phyloP scores from a whole-genome alignment of 2,113 vertebrate species.

The Bubo blakistoni region DNA sequence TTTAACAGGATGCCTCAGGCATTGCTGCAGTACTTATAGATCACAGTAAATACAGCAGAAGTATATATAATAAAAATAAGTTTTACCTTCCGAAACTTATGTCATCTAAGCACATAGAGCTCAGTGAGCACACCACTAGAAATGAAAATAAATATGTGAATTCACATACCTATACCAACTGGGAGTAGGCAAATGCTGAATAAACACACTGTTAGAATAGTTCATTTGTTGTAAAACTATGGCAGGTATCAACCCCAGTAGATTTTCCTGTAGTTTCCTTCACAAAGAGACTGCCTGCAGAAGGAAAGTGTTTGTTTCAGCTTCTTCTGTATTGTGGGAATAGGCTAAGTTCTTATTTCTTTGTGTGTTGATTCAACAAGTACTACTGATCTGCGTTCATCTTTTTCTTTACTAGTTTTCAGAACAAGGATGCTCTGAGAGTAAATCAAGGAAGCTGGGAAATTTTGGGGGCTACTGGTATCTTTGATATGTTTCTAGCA shows the following conservation, averaged over 20 bases:
- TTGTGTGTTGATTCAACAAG: neutral
- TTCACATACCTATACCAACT: neutral
- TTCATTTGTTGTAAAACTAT: neutral
- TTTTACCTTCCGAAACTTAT: neutral
- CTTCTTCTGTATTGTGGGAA: neutral
- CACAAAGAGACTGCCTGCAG: neutral
- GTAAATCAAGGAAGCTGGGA: neutral
- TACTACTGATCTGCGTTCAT: neutral
- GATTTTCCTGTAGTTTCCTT: neutral
- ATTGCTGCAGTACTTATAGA: neutral
- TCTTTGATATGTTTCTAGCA: neutral
- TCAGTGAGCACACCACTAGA: neutral
- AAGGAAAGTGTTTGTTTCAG: neutral
- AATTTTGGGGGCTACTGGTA: neutral
- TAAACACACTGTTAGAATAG: neutral
- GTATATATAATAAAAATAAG: neutral
- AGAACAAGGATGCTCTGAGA: neutral
- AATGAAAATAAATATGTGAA: neutral
- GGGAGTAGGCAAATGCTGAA: neutral
- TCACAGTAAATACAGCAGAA: neutral
- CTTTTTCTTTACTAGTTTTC: neutral
- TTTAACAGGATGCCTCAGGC: neutral
- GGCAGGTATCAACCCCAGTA: neutral
- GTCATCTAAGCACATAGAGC: neutral
- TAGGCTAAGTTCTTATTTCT: neutral